Evolutionary conservation across 2,888 invertebrate species (phyloP), one percentile per base, ranked within the genome.

Genomic region (Agrypnus murinus): DNA sequence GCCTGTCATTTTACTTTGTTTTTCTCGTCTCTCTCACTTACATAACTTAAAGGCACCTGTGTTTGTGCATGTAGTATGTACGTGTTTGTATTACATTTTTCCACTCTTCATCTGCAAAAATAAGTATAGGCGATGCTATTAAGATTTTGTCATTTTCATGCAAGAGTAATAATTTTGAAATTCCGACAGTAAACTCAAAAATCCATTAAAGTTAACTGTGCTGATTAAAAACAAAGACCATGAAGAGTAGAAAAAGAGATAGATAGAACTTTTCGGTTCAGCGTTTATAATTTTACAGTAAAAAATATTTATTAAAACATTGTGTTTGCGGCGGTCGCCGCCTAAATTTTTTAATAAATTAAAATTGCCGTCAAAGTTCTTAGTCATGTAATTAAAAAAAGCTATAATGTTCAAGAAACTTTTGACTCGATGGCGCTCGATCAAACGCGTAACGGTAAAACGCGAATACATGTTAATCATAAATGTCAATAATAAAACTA

Each of bases 301-400:
- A 71, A 71, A 71, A 71, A 71, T 71, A 63, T 66, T 57, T 66
- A 71, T 71, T 71, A 71, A 66, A 62, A 67, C 63, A 63, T 60
- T 67, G 65, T 59, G 48, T 50, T 50, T 50, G 55, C 55, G 55
- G 55, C 55, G 55, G 55, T 55, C 17, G 55, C 55, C 55, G 55
- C 55, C 55, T 17, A 38, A 57, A 71, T 68, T 68, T 62, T 71
- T 71, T 71, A 68, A 68, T 71, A 68, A 71, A 65, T 64, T 62
- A 64, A 68, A 43, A 55, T 57, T 65, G 65, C 59, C 50, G 69
- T 57, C 46, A 63, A 71, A 71, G 36, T 53, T 71, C 71, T 64
- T 64, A 68, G 71, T 71, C 71, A 71, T 71, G 67, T 71, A 71
- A 71, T 71, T 71, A 71, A 71, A 71, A 25, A 71, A 71, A 63